phyloP scores from a whole-genome alignment of 2,113 vertebrate genomes.

The Phodopus roborovskii region DNA sequence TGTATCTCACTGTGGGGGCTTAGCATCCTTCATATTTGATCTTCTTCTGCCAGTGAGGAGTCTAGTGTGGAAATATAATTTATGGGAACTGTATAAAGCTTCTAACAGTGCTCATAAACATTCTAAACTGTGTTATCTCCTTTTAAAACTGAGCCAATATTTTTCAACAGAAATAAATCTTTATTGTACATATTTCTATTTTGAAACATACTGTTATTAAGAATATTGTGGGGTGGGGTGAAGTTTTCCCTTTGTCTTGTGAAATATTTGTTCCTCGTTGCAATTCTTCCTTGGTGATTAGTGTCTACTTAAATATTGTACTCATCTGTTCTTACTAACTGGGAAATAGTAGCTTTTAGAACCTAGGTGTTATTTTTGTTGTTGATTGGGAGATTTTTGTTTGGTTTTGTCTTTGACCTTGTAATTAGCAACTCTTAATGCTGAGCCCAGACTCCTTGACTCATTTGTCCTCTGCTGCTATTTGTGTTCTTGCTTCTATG shows the following conservation, averaged over 20 bases:
- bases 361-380: neutral
- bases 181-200: constrained; percentile 64
- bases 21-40: constrained; percentile 19
- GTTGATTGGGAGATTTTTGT: neutral
- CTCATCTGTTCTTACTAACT: neutral
- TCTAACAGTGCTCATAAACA: constrained; percentile 63
- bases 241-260: neutral
- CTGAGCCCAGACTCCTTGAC: neutral
- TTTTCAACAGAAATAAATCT: constrained; percentile 60
- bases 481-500: neutral
- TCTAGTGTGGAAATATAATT: constrained; percentile 55
- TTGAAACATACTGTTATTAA: neutral
- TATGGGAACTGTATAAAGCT: constrained; percentile 35
- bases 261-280: neutral
- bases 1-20: constrained; percentile 21
- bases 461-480: neutral
- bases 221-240: neutral
- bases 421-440: constrained; percentile 28
- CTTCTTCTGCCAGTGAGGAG: constrained; percentile 44
- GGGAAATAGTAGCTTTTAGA: constrained; percentile 28
- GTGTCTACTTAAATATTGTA: neutral
- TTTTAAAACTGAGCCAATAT: constrained; percentile 62
- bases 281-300: neutral
- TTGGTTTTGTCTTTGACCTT: constrained; percentile 51
- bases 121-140: constrained; percentile 63